Evolutionary conservation across 1,140 invertebrate genomes (phyloP).

Genomic region (Paracyclopina nana): DNA sequence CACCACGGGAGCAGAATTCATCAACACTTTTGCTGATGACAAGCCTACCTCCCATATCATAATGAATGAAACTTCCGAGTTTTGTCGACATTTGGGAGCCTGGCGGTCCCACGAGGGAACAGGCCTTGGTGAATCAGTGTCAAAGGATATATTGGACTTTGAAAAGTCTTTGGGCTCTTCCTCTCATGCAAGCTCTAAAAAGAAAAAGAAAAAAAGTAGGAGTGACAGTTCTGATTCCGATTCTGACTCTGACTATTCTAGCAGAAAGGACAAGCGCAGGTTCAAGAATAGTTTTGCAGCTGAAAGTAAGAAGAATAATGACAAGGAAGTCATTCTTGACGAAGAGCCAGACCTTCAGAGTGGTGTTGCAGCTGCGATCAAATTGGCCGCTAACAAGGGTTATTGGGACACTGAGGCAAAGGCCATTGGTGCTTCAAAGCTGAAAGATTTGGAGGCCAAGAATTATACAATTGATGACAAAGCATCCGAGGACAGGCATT

Average conservation of each 20-base stretch:
- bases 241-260: background rate
- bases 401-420: slow-evolving; percentile 55
- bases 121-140: background rate
- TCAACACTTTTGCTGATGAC: slow-evolving; percentile 12
- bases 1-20: slow-evolving; percentile 2
- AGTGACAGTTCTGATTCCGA: slow-evolving; percentile 24
- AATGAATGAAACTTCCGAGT: slow-evolving; percentile 85
- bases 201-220: slow-evolving; percentile 31
- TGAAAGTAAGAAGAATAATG: slow-evolving; percentile 16
- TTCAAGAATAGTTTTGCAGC: slow-evolving; percentile 15
- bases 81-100: slow-evolving; percentile 84
- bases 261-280: background rate
- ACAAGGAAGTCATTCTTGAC: slow-evolving; percentile 46
- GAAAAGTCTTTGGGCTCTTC: background rate
- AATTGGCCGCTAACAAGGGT: slow-evolving; percentile 82
- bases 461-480: slow-evolving; percentile 97
- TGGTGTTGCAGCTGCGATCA: slow-evolving; percentile 75
- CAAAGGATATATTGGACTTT: slow-evolving; percentile 5
- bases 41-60: slow-evolving; percentile 44
- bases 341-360: slow-evolving; percentile 83
- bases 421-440: slow-evolving; percentile 43
- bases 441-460: slow-evolving; percentile 58
- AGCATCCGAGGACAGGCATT: slow-evolving; percentile 38
- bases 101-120: slow-evolving; percentile 30
- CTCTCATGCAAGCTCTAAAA: background rate